These are phyloP conservation scores for Schrankia costaestrigalis DNA, from an alignment of 2,888 invertebrate genomes.

Conservation along the genomic window DNA sequence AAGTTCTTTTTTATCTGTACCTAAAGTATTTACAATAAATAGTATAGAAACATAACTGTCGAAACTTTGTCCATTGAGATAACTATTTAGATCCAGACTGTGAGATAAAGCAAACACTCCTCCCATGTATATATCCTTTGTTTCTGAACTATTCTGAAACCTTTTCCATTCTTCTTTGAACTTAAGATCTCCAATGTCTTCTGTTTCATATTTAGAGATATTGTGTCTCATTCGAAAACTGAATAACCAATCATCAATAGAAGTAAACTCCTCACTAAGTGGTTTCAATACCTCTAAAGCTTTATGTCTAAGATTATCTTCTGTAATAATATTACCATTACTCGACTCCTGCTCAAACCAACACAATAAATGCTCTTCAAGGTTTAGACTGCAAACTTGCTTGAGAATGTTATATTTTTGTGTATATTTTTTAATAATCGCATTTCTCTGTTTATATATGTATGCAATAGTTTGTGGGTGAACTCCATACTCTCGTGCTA, in stretches of 20 bases:
- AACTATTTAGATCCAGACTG: slow-evolving; percentile 31
- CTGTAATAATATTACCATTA: slow-evolving; percentile 30
- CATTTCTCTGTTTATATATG: slow-evolving; percentile 41
- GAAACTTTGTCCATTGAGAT: slow-evolving; percentile 24
- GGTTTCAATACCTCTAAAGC: slow-evolving; percentile 33
- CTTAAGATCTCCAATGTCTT: slow-evolving; percentile 20
- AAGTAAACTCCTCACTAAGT: slow-evolving; percentile 31
- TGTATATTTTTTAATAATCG: slow-evolving; percentile 35
- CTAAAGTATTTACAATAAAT: slow-evolving; percentile 33
- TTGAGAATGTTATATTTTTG: slow-evolving; percentile 33
- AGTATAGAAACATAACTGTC: slow-evolving; percentile 39
- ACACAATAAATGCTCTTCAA: slow-evolving; percentile 38
- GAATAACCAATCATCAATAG: slow-evolving; percentile 38
- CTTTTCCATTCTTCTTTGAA: slow-evolving; percentile 33
- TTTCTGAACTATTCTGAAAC: slow-evolving; percentile 24
- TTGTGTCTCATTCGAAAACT: slow-evolving; percentile 40
- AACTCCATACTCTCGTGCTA: slow-evolving; percentile 41
- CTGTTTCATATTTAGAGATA: slow-evolving; percentile 30
- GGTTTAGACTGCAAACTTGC: slow-evolving; percentile 28
- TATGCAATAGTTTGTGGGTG: slow-evolving; percentile 35
- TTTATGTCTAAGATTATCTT: slow-evolving; percentile 30
- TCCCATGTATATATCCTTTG: slow-evolving; percentile 35
- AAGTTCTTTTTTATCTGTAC: slow-evolving; percentile 35
- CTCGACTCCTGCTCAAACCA: slow-evolving; percentile 37
- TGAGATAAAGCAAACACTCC: slow-evolving; percentile 36